Evolutionary conservation across 2,113 vertebrate genomes (phyloP), one percentile per base, ranked within the genome.

Genomic region (Dasyornis broadbenti): DNA sequence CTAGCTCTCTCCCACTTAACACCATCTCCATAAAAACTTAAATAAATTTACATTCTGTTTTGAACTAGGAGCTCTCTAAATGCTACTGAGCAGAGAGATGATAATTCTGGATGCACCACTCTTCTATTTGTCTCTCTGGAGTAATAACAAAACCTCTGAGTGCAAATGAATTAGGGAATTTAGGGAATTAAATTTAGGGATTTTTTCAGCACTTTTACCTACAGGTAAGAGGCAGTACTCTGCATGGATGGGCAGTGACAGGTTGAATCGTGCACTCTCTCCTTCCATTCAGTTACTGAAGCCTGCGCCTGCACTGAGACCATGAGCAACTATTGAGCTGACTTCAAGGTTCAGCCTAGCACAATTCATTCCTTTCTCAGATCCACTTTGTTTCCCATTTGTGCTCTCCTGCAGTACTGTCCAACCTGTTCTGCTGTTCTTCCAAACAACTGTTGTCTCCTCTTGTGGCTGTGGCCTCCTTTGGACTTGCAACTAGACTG

Each of bases 211-310:
- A 64, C 47, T 91, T 79, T 37, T 11, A 78, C 39, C 35, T 24
- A 11, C 9, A 75, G 39, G 8, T 28, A 52, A 18, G 44, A 81
- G 65, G 50, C 23, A 50, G 18, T 7, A 23, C 42, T 50, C 35
- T 50, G 50, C 33, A 73, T 6, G 12, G 68, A 37, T 22, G 24
- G 37, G 20, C 59, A 65, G 63, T 78, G 39, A 69, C 11, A 61
- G 54, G 22, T 42, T 17, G 20, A 70, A 33, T 10, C 0, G 0
- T 22, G 22, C 16, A 37, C 18, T 26, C 22, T 33, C 22, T 65
- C 40, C 53, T 82, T 71, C 45, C 42, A 13, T 18, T 78, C 44
- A 31, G 23, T 42, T 52, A 17, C 1, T 22, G 59, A 89, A 56
- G 39, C 45, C 44, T 60, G 47, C 7, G 8, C 56, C 31, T 39